phyloP scores from a whole-genome alignment of 1,140 invertebrate species.

The Diabrotica undecimpunctata region DNA sequence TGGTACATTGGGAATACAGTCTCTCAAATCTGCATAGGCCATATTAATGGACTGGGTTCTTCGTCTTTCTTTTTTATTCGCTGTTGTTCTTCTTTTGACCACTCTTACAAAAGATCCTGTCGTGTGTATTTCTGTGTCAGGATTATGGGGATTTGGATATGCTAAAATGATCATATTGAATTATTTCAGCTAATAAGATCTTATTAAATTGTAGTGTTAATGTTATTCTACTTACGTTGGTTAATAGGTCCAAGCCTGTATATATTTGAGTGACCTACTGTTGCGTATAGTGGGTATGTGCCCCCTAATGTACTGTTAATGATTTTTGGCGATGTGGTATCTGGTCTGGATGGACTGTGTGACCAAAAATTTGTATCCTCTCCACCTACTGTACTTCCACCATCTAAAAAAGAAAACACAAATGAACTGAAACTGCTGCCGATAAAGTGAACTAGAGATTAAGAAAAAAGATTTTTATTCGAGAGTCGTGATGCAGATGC shows the following conservation, averaged over 20 bases:
- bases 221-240: too few species aligned
- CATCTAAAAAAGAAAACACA: slow-evolving; percentile 33
- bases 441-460: too few species aligned
- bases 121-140: slow-evolving; percentile 26
- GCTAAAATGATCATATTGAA: slow-evolving; percentile 18
- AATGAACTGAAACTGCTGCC: too few species aligned
- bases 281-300: slow-evolving; percentile 40
- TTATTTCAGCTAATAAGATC: too few species aligned
- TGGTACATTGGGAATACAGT: slow-evolving; percentile 94
- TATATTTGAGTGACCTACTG: slow-evolving; percentile 32
- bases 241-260: slow-evolving; percentile 19
- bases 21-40: slow-evolving; percentile 85
- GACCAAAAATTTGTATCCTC: slow-evolving; percentile 46
- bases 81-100: slow-evolving; percentile 71
- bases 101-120: slow-evolving; percentile 54
- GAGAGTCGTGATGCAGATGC: too few species aligned
- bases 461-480: too few species aligned
- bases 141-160: slow-evolving; percentile 24
- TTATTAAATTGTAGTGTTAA: too few species aligned
- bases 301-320: slow-evolving; percentile 34
- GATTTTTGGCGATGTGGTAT: slow-evolving; percentile 42
- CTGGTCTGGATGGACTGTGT: slow-evolving; percentile 41
- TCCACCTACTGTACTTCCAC: slow-evolving; percentile 33
- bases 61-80: slow-evolving; percentile 91
- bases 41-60: slow-evolving; percentile 93